Conservation (phyloP, 2,888 invertebrate species). For the Pteria penguin region DNA sequence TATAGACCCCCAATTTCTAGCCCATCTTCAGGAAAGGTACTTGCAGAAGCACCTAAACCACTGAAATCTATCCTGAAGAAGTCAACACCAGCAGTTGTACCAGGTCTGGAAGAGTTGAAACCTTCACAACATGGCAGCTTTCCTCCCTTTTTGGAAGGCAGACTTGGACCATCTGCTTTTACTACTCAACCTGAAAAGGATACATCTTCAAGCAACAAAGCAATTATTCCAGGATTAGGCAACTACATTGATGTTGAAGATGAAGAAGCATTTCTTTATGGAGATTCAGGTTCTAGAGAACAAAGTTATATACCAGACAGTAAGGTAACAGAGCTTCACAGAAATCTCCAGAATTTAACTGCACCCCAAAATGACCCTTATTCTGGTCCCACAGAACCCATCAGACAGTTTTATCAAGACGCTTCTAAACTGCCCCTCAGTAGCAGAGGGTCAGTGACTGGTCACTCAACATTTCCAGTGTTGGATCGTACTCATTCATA, state of each 20-base stretch:
- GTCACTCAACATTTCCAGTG: conserved; percentile 7
- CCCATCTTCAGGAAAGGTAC: conserved; percentile 3
- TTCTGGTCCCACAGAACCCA: not conserved
- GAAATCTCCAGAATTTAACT: not conserved
- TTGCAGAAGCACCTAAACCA: conserved; percentile 47
- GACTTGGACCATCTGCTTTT: not conserved
- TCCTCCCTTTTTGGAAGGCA: not conserved
- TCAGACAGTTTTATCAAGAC: not conserved
- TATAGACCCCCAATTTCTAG: conserved; percentile 7
- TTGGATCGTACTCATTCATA: not conserved
- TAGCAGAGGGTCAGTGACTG: not conserved
- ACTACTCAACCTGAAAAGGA: not conserved
- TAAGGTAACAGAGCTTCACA: not conserved
- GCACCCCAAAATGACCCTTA: not conserved
- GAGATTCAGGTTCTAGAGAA: conserved; percentile 44
- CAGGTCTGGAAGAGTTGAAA: not conserved
- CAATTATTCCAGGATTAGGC: conserved; percentile 44
- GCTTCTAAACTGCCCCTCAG: not conserved
- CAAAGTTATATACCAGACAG: not conserved
- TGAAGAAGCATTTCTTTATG: conserved; percentile 77
- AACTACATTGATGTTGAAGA: conserved; percentile 72
- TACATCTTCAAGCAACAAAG: not conserved
- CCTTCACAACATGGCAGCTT: not conserved
- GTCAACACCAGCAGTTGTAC: conserved; percentile 42
- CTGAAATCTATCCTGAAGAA: conserved; percentile 65